Evolutionary conservation across 2,888 invertebrate genomes (phyloP), one percentile per base, ranked within the genome.

Genomic region (Drosophila dives): DNA sequence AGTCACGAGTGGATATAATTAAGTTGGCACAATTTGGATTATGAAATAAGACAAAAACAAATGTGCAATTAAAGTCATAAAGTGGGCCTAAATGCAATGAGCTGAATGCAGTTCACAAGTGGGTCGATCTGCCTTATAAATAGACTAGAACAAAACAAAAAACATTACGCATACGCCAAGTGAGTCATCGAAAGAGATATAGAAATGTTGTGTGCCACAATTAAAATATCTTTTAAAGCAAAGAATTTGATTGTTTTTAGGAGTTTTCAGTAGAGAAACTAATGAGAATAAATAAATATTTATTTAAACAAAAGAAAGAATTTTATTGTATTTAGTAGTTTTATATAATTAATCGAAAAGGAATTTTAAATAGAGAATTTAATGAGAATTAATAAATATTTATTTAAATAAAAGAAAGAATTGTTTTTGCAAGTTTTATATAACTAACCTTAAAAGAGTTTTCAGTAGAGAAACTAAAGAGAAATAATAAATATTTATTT

Each of bases 1-100:
- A 80, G 50, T 82, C 79, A 79, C 33, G 33, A 20, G 55, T 50
- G 10, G 65, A 79, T 81, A 66, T 59, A 78, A 73, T 64, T 78
- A 79, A 69, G 61, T 64, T 63, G 48, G 23, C 12, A 12, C 11
- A 38, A 50, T 20, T 23, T 51, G 33, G 51, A 32, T 55, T 29
- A 49, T 17, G 7, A 26, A 26, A 26, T n/a, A 34, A 54, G 55
- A 20, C 29, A 55, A 20, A 8, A 20, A 26, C 2, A 48, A 48
- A 64, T 38, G 50, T 55, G 51, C 59, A 51, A 64, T 66, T 55
- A 29, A 51, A 64, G 58, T 38, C 33, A 48, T 51, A 80, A 75
- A 61, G 56, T 76, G 54, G 77, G 54, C 55, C 71, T n/a, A 29
- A 40, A 32, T 45, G 50, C 32, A 62, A 36, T 59, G 68, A 49